phyloP scores from a whole-genome alignment of 2,113 vertebrate genomes.

The Entelurus aequoreus region DNA sequence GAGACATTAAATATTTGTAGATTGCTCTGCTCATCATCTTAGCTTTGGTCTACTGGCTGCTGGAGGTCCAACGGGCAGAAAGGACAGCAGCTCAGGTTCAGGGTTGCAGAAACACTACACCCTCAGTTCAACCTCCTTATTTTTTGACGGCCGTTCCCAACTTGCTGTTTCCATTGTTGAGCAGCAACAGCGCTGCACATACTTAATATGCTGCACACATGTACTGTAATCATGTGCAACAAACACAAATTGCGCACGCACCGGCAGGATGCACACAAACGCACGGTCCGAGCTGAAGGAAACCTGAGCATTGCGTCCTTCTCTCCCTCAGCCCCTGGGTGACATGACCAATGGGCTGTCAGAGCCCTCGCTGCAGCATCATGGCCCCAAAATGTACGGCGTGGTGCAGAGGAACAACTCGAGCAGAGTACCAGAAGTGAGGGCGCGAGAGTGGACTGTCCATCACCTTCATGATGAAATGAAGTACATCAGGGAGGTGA shows the following conservation, averaged over 20 bases:
- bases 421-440: slow-evolving; percentile 87
- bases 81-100: slow-evolving; percentile 53
- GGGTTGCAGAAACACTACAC: slow-evolving; percentile 71
- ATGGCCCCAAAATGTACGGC: slow-evolving; percentile 81
- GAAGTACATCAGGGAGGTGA: slow-evolving; percentile 94
- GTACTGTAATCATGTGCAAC: slow-evolving; percentile 12
- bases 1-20: slow-evolving; percentile 25
- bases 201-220: slow-evolving; percentile 33
- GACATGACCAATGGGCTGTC: slow-evolving; percentile 76
- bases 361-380: slow-evolving; percentile 70
- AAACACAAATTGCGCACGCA: slow-evolving; percentile 13
- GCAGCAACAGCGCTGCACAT: slow-evolving; percentile 35
- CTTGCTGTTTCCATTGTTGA: slow-evolving; percentile 45
- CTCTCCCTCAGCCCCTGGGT: slow-evolving; percentile 74
- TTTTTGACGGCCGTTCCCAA: slow-evolving; percentile 46
- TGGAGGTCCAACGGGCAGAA: slow-evolving; percentile 43
- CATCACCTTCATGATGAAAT: slow-evolving; percentile 92
- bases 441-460: slow-evolving; percentile 88
- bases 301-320: slow-evolving; percentile 65
- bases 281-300: slow-evolving; percentile 38
- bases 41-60: slow-evolving; percentile 19
- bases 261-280: slow-evolving; percentile 5
- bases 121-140: slow-evolving; percentile 38
- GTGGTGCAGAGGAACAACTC: slow-evolving; percentile 80
- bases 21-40: slow-evolving; percentile 12